Base-by-base conservation (phyloP, 1,140 invertebrate genomes). In the Zaprionus davidi region DNA sequence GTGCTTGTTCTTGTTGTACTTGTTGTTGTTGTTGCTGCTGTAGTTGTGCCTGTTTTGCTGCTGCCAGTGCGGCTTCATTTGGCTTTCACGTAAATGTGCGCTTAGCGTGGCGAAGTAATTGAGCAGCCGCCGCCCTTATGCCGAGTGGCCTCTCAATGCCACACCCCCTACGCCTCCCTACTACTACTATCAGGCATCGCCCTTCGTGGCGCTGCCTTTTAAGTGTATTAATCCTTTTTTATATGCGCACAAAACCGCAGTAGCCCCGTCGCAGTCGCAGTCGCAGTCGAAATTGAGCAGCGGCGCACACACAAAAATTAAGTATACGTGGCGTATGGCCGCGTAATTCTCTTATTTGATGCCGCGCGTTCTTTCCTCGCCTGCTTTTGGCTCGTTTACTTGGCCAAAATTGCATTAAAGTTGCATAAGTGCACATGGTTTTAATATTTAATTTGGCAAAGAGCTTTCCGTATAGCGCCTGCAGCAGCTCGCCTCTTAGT, bases 381-480 rank as follows among this genome's bases (percentile, higher is more conserved):
- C 49, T 13, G 38, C 62, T 58, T 73, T 63, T 56, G 64, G 78
- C 73, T 60, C 85, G 77, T 85, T 90, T 91, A 76, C 78, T 87
- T 91, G 78, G 68, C 78, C 68, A 81, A 90, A 90, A 91, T 91
- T 91, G 88, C 88, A 91, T 91, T 91, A 91, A 91, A 91, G 84
- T 91, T 91, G 88, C 81, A 91, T 91, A 91, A 87, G 81, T 91
- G 88, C 88, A 91, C 79, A 91, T 82, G 79, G 78, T 82, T 84
- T 91, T 91, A 91, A 91, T 91, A 91, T 91, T 91, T 91, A 91
- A 91, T 91, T 91, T 91, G 79, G 78, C 77, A 91, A 91, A 90
- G 80, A 87, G 87, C 88, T 91, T 91, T 91, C 62, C 81, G 71
- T 88, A 90, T 78, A 59, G 20, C 46, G 17, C 9, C 46, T 11